These are phyloP conservation scores for Spicauda simplicius DNA, from an alignment of 2,888 invertebrate genomes.

Conservation along the genomic window DNA sequence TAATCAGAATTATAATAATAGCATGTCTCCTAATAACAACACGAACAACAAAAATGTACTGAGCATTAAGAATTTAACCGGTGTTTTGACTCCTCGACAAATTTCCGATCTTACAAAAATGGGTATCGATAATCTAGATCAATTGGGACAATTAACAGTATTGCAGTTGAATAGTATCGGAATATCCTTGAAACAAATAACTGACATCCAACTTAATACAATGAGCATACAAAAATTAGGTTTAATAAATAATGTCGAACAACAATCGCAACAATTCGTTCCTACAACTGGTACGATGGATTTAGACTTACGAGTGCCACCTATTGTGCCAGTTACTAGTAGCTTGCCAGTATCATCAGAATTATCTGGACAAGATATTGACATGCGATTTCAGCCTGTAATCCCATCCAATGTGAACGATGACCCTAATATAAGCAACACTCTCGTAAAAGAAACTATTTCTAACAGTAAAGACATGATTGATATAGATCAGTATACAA, in stretches of 20 bases:
- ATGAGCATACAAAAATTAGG: conserved; percentile 85
- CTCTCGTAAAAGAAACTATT: conserved; percentile 52
- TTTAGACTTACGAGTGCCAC: conserved; percentile 78
- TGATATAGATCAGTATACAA: conserved; percentile 82
- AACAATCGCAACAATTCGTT: conserved; percentile 58
- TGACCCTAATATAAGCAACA: conserved; percentile 48
- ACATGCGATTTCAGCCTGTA: conserved; percentile 77
- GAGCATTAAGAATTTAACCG: conserved; percentile 84
- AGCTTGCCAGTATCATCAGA: conserved; percentile 58
- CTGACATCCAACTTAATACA: conserved; percentile 86
- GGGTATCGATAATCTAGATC: conserved; percentile 86
- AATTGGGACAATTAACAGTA: conserved; percentile 85
- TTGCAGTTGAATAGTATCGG: conserved; percentile 86
- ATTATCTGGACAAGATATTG: conserved; percentile 75
- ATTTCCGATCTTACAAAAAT: conserved; percentile 85
- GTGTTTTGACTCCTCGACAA: conserved; percentile 83
- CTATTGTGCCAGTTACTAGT: conserved; percentile 58
- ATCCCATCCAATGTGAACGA: conserved; percentile 51
- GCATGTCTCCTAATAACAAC: conserved; percentile 61
- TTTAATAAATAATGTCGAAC: conserved; percentile 65
- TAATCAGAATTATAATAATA: conserved; percentile 61
- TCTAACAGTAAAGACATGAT: conserved; percentile 71
- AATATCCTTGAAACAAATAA: conserved; percentile 84
- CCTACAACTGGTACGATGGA: conserved; percentile 63
- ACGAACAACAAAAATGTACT: conserved; percentile 68